Evolutionary conservation across 2,113 vertebrate genomes (phyloP).

Genomic region (Sorex araneus): DNA sequence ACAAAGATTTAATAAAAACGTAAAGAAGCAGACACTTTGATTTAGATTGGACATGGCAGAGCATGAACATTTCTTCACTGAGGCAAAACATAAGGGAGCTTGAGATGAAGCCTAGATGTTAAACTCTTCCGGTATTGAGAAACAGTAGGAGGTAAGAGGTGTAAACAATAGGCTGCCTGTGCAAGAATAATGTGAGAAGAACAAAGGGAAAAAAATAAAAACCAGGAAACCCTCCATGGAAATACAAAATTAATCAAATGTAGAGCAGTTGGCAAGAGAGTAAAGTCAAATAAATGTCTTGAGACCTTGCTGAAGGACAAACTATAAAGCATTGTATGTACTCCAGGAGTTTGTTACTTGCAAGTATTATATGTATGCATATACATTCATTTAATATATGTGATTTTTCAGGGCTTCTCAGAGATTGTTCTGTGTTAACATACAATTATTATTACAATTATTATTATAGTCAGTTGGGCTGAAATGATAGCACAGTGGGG

Average conservation of each 20-base stretch:
- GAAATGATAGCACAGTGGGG: no score
- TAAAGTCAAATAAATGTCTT: constrained; percentile 57
- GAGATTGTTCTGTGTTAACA: background rate
- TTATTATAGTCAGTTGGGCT: no score
- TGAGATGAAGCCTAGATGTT: constrained; percentile 53
- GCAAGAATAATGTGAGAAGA: constrained; percentile 71
- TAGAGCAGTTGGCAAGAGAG: constrained; percentile 66
- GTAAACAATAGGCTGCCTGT: constrained; percentile 61
- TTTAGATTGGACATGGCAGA: constrained; percentile 78
- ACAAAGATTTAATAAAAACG: background rate
- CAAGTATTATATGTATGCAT: background rate
- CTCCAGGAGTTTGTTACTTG: constrained; percentile 12
- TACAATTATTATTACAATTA: background rate
- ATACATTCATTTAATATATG: background rate
- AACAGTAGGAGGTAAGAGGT: constrained; percentile 79
- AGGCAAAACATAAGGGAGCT: constrained; percentile 69
- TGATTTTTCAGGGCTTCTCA: background rate
- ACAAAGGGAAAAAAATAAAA: constrained; percentile 17
- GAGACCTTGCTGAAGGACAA: constrained; percentile 60
- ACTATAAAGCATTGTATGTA: constrained; percentile 30
- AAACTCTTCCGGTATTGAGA: constrained; percentile 71
- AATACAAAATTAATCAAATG: constrained; percentile 79
- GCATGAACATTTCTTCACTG: constrained; percentile 76
- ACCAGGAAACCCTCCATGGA: constrained; percentile 60
- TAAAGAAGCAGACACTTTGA: constrained; percentile 48